A percentile compares a stretch with the other conserved stretches of the same genome.
These are phyloP conservation scores for Epinephelus moara DNA, from an alignment of 2,113 vertebrate species.

Conservation along the genomic window DNA sequence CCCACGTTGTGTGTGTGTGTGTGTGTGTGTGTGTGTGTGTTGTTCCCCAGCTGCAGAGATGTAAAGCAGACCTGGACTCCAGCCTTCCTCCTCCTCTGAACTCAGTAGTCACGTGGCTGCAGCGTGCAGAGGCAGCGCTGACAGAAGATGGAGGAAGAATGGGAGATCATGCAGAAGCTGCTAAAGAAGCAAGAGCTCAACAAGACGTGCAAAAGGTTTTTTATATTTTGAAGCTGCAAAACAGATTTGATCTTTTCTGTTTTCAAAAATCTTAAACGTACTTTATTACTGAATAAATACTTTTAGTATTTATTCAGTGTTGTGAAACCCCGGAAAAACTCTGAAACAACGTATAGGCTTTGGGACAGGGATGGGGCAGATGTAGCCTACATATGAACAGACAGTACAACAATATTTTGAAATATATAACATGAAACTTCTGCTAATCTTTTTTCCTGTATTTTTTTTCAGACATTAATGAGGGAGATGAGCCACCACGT, in stretches of 20 bases:
- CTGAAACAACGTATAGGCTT: no score
- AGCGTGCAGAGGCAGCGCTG: conserved; percentile 47
- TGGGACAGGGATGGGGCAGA: no score
- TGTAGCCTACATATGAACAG: background rate
- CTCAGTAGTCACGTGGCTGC: conserved; percentile 58
- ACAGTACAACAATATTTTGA: background rate
- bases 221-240: background rate
- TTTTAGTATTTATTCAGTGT: background rate
- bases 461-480: conserved; percentile 48
- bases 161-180: conserved; percentile 45
- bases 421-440: background rate
- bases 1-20: conserved; percentile 1
- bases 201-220: conserved; percentile 58
- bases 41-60: conserved; percentile 51
- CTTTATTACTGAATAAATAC: no score
- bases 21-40: conserved; percentile 30
- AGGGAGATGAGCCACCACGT: conserved; percentile 49
- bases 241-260: background rate
- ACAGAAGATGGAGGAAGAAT: conserved; percentile 1
- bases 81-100: conserved; percentile 67
- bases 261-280: background rate
- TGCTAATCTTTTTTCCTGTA: background rate
- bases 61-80: conserved; percentile 55
- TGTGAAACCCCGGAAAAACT: background rate
- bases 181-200: conserved; percentile 61